These are phyloP conservation scores for Dendropsophus ebraccatus DNA, from an alignment of 2,113 vertebrate genomes.

Conservation along the genomic window DNA sequence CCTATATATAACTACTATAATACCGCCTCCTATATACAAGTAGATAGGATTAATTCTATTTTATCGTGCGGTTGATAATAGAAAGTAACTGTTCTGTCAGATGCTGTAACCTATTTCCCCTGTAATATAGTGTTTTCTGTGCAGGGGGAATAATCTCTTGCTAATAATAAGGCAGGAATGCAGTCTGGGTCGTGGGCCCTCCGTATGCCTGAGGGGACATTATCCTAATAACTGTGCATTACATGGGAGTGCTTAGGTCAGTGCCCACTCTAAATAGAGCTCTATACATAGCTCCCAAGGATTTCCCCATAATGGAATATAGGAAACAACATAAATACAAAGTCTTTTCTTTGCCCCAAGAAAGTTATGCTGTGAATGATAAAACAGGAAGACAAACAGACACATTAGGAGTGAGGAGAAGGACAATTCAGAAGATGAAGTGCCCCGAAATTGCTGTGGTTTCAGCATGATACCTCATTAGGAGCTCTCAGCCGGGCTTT, in stretches of 20 bases:
- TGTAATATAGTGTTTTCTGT: background rate
- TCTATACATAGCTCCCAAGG: background rate
- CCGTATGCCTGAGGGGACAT: background rate
- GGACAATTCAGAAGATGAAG: background rate
- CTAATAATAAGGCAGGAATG: background rate
- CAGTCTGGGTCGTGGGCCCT: background rate
- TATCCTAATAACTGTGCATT: background rate
- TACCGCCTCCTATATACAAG: no score
- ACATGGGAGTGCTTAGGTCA: background rate
- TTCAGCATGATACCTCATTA: conserved; percentile 24
- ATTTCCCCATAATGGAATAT: conserved; percentile 1
- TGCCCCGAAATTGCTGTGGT: background rate
- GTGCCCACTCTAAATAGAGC: background rate
- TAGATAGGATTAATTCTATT: no score
- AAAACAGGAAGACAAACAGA: conserved; percentile 1
- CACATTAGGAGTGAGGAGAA: background rate
- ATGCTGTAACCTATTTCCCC: no score
- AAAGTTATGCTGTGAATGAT: background rate
- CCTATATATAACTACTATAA: no score
- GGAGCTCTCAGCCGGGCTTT: background rate
- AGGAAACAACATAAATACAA: background rate
- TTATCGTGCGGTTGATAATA: no score
- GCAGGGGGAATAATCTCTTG: background rate
- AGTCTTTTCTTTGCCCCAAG: background rate
- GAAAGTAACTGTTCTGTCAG: no score